Conservation (phyloP, 2,888 invertebrate genomes). For the Amblyjoppa proteus region DNA sequence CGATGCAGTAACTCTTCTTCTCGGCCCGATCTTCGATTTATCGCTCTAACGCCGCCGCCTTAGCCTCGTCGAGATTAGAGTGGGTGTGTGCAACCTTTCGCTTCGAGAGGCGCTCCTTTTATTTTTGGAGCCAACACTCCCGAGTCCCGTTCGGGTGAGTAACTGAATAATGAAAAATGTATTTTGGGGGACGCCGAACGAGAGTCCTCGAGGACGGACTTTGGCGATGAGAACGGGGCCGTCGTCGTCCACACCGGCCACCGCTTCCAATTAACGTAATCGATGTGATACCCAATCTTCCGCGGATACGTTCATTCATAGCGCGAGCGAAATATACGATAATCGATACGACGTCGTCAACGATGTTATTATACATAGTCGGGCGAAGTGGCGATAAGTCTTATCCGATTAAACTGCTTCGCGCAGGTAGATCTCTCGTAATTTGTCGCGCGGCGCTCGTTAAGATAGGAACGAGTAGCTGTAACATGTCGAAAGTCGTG, state of each 20-base stretch:
- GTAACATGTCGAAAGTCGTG: background rate
- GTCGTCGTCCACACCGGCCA: conserved; percentile 59
- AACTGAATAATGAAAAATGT: background rate
- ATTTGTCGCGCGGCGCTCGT: background rate
- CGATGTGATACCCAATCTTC: conserved; percentile 62
- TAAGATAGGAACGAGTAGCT: background rate
- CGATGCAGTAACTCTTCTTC: conserved; percentile 2
- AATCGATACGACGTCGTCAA: background rate
- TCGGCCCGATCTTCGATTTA: background rate
- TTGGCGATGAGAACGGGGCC: conserved; percentile 59
- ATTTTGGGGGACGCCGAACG: conserved; percentile 5
- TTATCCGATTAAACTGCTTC: background rate
- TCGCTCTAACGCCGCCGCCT: background rate
- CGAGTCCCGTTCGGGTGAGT: conserved; percentile 1
- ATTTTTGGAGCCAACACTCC: background rate
- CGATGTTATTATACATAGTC: background rate
- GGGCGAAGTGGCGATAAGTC: conserved; percentile 1
- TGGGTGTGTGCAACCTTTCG: background rate
- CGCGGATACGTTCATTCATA: conserved; percentile 7
- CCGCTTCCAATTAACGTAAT: conserved; percentile 70
- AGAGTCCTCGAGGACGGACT: conserved; percentile 15
- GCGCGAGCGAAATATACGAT: background rate
- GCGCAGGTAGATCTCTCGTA: background rate
- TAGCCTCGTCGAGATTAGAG: background rate
- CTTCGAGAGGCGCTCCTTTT: background rate